These are phyloP conservation scores for Saccopteryx bilineata DNA, from an alignment of 2,113 vertebrate species.

Conservation along the genomic window DNA sequence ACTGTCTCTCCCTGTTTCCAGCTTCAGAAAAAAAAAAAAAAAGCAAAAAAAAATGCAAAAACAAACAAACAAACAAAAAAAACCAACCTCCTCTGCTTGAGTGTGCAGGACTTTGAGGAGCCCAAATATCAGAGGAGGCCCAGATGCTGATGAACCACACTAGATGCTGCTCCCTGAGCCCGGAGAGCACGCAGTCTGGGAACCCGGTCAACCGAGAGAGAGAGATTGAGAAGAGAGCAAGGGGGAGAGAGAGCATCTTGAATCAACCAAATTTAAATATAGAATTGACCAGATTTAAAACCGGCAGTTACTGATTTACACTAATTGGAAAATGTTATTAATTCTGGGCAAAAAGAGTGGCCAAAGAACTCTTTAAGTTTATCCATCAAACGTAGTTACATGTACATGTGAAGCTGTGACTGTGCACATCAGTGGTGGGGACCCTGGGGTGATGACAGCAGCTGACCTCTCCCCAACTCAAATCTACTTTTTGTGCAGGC, in stretches of 20 bases:
- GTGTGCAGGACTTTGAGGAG: neutral
- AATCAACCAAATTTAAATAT: neutral
- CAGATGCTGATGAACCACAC: neutral
- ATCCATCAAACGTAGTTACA: neutral
- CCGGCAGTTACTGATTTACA: neutral
- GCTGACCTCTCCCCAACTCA: neutral
- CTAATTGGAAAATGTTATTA: neutral
- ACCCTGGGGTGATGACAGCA: neutral
- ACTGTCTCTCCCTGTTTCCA: too few relatives aligned
- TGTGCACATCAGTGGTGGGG: neutral
- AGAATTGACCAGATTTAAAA: neutral
- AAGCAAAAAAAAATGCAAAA: too few relatives aligned
- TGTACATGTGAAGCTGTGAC: neutral
- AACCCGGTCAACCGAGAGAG: too few relatives aligned
- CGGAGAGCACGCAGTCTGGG: neutral
- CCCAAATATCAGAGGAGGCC: neutral
- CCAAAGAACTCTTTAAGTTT: neutral
- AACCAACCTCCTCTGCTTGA: neutral
- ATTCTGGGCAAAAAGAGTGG: neutral
- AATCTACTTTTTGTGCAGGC: neutral
- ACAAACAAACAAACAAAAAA: too few relatives aligned
- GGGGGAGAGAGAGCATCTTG: neutral
- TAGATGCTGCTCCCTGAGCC: accelerated
- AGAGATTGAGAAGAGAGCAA: neutral
- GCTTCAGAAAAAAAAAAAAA: too few relatives aligned